Evolutionary conservation across 1,140 invertebrate genomes (phyloP).

Genomic region (Tetragonula clypearis): DNA sequence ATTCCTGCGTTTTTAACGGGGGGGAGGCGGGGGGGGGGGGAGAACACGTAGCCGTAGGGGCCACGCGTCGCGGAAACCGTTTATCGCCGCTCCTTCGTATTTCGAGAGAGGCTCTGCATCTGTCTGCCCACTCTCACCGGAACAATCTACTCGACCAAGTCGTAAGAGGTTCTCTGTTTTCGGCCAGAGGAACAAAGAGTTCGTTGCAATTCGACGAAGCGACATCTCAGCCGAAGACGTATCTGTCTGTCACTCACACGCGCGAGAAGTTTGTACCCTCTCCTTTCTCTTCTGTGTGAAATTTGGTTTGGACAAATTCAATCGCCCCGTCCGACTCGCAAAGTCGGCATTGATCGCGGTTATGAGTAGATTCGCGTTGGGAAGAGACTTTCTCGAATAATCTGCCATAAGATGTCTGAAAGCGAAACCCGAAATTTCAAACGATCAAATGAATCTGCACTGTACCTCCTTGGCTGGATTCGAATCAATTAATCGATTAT

Average conservation of each 20-base stretch:
- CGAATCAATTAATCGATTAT: no score
- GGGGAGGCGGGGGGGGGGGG: not conserved
- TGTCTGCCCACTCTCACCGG: no score
- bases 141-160: not conserved
- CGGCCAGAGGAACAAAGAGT: not conserved
- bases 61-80: not conserved
- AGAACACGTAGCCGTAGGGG: not conserved
- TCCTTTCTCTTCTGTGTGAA: no score
- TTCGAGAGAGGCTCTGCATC: not conserved
- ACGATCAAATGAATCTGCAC: no score
- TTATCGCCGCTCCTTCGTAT: slow-evolving; percentile 15
- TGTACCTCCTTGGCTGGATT: no score
- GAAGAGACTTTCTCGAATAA: no score
- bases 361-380: not conserved
- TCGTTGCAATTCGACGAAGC: not conserved
- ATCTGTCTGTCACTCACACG: no score
- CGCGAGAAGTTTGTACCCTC: no score
- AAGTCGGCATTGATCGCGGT: not conserved
- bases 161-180: not conserved
- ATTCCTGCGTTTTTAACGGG: slow-evolving; percentile 32
- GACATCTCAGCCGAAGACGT: no score
- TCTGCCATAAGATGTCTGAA: no score
- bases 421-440: no score
- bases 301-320: not conserved
- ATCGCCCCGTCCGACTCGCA: not conserved